Evolutionary conservation across 2,797 vertebrate genomes (phyloP).

Genomic region (Neosalanx taihuensis): DNA sequence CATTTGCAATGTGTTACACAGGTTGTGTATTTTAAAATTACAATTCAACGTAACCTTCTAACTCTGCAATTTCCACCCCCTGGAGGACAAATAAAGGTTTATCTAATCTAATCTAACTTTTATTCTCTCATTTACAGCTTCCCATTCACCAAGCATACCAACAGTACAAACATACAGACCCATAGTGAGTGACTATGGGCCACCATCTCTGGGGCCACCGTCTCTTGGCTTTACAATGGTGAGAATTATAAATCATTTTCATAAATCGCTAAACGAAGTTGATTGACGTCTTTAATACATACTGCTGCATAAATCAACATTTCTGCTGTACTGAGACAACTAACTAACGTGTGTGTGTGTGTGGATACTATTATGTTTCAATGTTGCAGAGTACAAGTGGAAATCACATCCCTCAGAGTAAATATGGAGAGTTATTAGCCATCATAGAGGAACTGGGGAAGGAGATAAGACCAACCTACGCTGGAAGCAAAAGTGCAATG

Average conservation of each 20-base stretch:
- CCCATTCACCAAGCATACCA: slow-evolving; percentile 78
- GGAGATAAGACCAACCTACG: slow-evolving; percentile 84
- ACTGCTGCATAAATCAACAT: background rate
- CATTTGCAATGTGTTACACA: slow-evolving; percentile 8
- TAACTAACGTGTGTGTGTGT: background rate
- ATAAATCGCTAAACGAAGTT: background rate
- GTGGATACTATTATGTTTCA: slow-evolving; percentile 9
- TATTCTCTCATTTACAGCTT: slow-evolving; percentile 64
- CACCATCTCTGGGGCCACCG: slow-evolving; percentile 76
- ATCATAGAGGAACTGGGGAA: slow-evolving; percentile 86
- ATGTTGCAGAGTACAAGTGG: slow-evolving; percentile 68
- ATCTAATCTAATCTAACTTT: background rate
- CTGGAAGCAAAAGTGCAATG: slow-evolving; percentile 86
- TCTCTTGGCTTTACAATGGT: slow-evolving; percentile 82
- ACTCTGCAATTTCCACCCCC: no score
- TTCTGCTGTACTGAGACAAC: no score
- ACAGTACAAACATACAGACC: slow-evolving; percentile 72
- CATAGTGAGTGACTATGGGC: slow-evolving; percentile 81
- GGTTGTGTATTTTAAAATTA: background rate
- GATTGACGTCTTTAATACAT: background rate
- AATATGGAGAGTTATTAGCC: slow-evolving; percentile 82
- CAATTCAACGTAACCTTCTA: background rate
- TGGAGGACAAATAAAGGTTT: no score
- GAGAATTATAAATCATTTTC: slow-evolving; percentile 16
- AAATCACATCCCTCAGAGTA: slow-evolving; percentile 83